These are phyloP conservation scores for Galeopsomyia nigrocyanea DNA, from an alignment of 2,888 invertebrate genomes.

Conservation along the genomic window DNA sequence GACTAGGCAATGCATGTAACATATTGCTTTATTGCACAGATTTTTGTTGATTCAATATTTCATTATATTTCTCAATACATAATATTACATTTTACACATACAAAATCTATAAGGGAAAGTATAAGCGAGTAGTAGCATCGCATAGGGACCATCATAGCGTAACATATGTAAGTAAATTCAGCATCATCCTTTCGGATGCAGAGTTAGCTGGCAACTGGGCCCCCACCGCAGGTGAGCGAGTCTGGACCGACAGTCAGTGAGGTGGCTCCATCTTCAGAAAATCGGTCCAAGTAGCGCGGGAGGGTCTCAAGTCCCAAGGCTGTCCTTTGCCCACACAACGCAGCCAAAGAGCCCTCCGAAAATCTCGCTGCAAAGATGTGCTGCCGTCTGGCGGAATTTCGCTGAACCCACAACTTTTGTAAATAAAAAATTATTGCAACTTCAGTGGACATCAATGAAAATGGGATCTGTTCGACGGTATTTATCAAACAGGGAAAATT, in stretches of 20 bases:
- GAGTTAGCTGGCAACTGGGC: constrained; percentile 48
- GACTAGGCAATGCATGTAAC: too few species aligned
- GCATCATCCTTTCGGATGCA: constrained; percentile 45
- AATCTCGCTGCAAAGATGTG: constrained; percentile 51
- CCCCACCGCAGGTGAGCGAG: neutral
- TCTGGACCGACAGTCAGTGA: constrained; percentile 21
- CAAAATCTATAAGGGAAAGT: too few species aligned
- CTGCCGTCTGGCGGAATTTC: constrained; percentile 60
- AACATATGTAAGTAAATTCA: neutral
- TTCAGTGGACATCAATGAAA: too few species aligned
- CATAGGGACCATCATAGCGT: too few species aligned
- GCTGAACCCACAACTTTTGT: constrained; percentile 49
- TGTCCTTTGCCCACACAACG: constrained; percentile 14
- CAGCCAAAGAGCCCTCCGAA: constrained; percentile 18
- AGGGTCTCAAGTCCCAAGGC: neutral
- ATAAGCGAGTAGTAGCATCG: too few species aligned
- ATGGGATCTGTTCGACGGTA: too few species aligned
- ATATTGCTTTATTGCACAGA: too few species aligned
- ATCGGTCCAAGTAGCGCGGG: constrained; percentile 2
- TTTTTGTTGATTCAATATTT: too few species aligned
- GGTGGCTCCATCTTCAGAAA: constrained; percentile 57
- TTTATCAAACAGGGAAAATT: too few species aligned
- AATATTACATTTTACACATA: neutral
- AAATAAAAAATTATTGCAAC: constrained; percentile 12
- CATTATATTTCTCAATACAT: neutral